A percentile compares a stretch with the other conserved stretches of the same genome.
Conservation (phyloP, 1,140 invertebrate genomes). For the Carposina sasakii region DNA sequence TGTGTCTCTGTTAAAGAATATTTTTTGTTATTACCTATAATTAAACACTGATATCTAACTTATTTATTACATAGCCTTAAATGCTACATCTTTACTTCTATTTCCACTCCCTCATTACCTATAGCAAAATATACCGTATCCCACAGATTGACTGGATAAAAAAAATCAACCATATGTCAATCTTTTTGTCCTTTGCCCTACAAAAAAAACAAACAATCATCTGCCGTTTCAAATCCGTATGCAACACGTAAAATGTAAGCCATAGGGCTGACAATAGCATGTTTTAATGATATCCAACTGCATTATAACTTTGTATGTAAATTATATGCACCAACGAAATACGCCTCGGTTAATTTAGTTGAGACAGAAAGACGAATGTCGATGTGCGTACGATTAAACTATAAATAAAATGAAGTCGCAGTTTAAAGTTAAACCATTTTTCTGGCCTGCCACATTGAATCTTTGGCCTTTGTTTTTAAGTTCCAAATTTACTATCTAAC, state of each 20-base stretch:
- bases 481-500: too few relatives aligned
- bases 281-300: not conserved
- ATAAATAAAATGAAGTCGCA: slow-evolving; percentile 52
- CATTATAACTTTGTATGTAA: slow-evolving; percentile 8
- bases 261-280: slow-evolving; percentile 19
- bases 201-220: too few relatives aligned
- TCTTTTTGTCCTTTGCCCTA: slow-evolving; percentile 31
- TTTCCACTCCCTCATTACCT: slow-evolving; percentile 16
- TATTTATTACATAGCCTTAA: too few relatives aligned
- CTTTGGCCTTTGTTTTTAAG: too few relatives aligned
- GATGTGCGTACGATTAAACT: slow-evolving; percentile 36
- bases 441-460: too few relatives aligned
- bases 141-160: slow-evolving; percentile 35
- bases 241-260: slow-evolving; percentile 2
- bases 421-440: too few relatives aligned
- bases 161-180: slow-evolving; percentile 46
- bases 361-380: slow-evolving; percentile 38
- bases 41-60: too few relatives aligned
- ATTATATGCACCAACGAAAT: slow-evolving; percentile 24
- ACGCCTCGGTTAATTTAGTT: slow-evolving; percentile 53
- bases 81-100: not conserved
- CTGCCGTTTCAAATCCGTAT: too few relatives aligned
- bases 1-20: too few relatives aligned
- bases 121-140: slow-evolving; percentile 26
- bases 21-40: too few relatives aligned